Conservation (phyloP, 2,888 invertebrate genomes). For the Salpingus planirostris region DNA sequence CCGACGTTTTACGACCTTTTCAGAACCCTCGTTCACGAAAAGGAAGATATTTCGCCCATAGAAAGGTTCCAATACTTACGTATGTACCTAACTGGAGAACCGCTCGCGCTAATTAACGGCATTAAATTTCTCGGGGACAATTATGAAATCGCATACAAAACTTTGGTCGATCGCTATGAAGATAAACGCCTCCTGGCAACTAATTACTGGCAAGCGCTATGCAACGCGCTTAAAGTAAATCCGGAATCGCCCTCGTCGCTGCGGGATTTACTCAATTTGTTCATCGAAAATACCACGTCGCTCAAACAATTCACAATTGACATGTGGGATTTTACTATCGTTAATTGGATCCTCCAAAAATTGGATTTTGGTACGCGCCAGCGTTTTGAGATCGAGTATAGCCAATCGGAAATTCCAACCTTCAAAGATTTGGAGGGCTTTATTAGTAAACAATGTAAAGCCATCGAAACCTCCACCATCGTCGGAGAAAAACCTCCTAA, state of each 20-base stretch:
- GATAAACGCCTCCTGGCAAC: conserved; percentile 8
- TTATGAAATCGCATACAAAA: conserved; percentile 8
- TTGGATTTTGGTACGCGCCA: neutral
- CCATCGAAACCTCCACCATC: too few relatives aligned
- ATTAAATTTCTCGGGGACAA: conserved; percentile 4
- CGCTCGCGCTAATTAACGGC: conserved; percentile 4
- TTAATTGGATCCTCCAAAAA: neutral
- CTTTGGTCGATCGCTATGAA: conserved; percentile 6
- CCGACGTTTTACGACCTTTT: neutral
- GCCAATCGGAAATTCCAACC: neutral
- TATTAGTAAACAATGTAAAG: too few relatives aligned
- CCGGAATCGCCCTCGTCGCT: neutral
- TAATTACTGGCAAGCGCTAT: conserved; percentile 1
- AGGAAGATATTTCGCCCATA: conserved; percentile 21
- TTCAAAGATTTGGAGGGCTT: neutral
- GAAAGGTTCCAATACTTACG: neutral
- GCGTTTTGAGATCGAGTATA: neutral
- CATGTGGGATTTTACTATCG: neutral
- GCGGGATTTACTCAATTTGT: neutral
- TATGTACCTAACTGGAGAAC: neutral
- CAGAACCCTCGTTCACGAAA: neutral
- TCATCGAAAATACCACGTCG: conserved; percentile 1
- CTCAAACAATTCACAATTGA: conserved; percentile 1
- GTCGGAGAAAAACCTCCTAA: too few relatives aligned
- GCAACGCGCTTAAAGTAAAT: neutral